Conservation (phyloP, 2,113 vertebrate genomes). For the Anhinga rufa region DNA sequence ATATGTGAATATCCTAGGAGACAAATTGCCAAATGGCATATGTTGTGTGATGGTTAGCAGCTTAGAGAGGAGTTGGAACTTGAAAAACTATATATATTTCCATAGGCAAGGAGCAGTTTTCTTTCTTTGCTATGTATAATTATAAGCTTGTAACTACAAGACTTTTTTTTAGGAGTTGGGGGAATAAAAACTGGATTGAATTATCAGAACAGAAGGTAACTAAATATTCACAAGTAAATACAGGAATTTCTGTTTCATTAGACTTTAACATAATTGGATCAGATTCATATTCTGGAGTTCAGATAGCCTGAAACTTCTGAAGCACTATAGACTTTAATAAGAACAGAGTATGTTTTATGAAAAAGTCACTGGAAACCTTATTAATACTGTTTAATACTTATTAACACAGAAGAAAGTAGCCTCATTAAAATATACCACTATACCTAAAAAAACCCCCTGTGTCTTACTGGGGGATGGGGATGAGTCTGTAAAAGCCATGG, state of each 20-base stretch:
- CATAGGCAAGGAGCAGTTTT: constrained; percentile 63
- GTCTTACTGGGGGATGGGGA: not conserved
- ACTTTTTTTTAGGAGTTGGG: not conserved
- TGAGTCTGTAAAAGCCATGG: not conserved
- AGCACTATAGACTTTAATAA: not conserved
- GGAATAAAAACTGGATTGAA: constrained; percentile 39
- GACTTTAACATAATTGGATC: constrained; percentile 9
- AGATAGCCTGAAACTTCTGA: not conserved
- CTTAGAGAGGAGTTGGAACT: not conserved
- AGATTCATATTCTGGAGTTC: constrained; percentile 9
- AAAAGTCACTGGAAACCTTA: not conserved
- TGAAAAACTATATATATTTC: constrained; percentile 26
- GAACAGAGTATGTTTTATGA: not conserved
- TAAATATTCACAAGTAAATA: constrained; percentile 41
- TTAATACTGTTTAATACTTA: not conserved
- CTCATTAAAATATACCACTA: not conserved
- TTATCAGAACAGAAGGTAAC: constrained; percentile 54
- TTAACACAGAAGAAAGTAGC: not conserved
- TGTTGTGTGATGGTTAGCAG: constrained; percentile 86
- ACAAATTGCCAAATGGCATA: constrained; percentile 98
- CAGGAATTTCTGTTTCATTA: not conserved
- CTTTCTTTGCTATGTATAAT: constrained; percentile 59
- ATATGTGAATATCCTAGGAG: constrained; percentile 96
- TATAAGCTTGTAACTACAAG: constrained; percentile 42
- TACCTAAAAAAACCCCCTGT: not conserved